Evolutionary conservation across 2,113 vertebrate species (phyloP).

Genomic region (Gobio gobio): DNA sequence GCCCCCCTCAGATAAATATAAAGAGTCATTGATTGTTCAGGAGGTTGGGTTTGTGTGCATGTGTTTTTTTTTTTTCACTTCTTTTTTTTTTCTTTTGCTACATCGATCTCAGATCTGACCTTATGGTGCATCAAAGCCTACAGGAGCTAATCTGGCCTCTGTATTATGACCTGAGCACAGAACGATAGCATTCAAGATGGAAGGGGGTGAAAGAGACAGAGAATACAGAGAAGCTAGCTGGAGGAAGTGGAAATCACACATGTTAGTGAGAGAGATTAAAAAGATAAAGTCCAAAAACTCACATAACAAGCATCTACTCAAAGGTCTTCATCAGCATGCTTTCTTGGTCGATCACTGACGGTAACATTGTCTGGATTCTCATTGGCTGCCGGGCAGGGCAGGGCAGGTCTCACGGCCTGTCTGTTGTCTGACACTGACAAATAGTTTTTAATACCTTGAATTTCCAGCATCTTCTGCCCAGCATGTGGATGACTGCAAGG

Average conservation of each 20-base stretch:
- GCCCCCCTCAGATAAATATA: constrained; percentile 89
- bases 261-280: constrained; percentile 65
- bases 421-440: constrained; percentile 62
- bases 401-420: constrained; percentile 52
- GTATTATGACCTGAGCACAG: constrained; percentile 81
- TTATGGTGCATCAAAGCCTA: constrained; percentile 92
- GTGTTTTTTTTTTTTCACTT: background rate
- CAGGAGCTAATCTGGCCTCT: constrained; percentile 90
- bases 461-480: constrained; percentile 45
- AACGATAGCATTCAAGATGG: constrained; percentile 16
- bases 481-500: background rate
- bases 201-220: constrained; percentile 32
- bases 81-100: constrained; percentile 58
- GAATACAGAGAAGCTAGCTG: constrained; percentile 38
- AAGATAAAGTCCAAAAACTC: constrained; percentile 51
- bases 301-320: background rate
- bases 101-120: constrained; percentile 91
- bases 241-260: constrained; percentile 50
- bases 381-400: constrained; percentile 53
- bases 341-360: constrained; percentile 42
- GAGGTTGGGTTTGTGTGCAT: constrained; percentile 74
- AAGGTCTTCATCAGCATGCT: constrained; percentile 34
- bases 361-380: constrained; percentile 50
- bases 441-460: constrained; percentile 66
- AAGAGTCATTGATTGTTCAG: constrained; percentile 86